A percentile compares a stretch with the other conserved stretches of the same genome.
Evolutionary conservation across 1,140 invertebrate genomes (phyloP).

Genomic region (Caenorhabditis briggsae): DNA sequence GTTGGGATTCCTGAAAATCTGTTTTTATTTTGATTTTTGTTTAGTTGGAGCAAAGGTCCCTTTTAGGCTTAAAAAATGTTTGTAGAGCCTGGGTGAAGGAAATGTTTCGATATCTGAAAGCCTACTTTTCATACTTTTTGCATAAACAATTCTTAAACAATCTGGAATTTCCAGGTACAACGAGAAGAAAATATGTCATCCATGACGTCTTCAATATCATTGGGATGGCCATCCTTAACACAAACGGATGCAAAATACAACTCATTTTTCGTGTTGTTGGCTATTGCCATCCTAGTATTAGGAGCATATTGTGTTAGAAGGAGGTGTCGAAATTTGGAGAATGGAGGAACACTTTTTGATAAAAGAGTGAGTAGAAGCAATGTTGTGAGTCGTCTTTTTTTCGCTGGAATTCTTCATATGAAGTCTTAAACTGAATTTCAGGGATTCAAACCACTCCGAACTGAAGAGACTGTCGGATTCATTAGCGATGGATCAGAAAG

Average conservation of each 20-base stretch:
- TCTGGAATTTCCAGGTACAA: neutral
- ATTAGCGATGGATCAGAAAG: conserved; percentile 67
- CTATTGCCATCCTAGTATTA: conserved; percentile 23
- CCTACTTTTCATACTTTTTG: neutral
- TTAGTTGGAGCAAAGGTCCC: too few species aligned
- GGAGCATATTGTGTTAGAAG: conserved; percentile 35
- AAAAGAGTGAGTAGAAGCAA: conserved; percentile 67
- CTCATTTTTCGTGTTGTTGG: conserved; percentile 25
- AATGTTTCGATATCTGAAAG: neutral
- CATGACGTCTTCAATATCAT: neutral
- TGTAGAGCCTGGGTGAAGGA: too few species aligned
- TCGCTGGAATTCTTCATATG: neutral
- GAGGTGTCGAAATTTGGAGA: conserved; percentile 40
- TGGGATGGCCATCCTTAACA: conserved; percentile 29
- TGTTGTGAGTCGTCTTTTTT: conserved; percentile 47
- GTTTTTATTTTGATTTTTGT: too few species aligned
- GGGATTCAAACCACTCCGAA: conserved; percentile 76
- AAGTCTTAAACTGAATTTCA: conserved; percentile 56
- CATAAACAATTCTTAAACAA: neutral
- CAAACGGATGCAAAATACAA: conserved; percentile 39
- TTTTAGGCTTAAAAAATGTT: too few species aligned
- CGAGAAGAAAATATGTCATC: neutral
- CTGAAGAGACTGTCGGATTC: conserved; percentile 62
- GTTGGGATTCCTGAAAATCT: too few species aligned
- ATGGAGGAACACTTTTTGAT: conserved; percentile 3